These are phyloP conservation scores for Oryzaephilus surinamensis DNA, from an alignment of 1,140 invertebrate genomes.

Conservation along the genomic window DNA sequence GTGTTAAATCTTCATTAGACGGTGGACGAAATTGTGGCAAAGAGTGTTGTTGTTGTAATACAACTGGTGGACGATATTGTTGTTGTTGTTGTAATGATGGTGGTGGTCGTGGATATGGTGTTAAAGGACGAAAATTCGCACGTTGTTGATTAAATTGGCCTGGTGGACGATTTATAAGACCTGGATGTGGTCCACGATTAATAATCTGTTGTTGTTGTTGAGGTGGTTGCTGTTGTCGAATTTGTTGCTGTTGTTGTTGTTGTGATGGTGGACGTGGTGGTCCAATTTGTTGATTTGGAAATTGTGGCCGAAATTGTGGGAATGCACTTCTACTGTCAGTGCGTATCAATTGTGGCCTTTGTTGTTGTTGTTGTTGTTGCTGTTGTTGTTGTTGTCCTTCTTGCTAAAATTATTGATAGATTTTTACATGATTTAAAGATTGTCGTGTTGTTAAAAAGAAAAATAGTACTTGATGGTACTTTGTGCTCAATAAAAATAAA, in stretches of 20 bases:
- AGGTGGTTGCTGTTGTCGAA: slow-evolving; percentile 5
- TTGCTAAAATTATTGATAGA: too few species aligned
- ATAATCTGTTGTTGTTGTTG: slow-evolving; percentile 15
- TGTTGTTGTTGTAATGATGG: slow-evolving; percentile 10
- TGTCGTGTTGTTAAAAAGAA: too few species aligned
- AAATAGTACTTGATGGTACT: too few species aligned
- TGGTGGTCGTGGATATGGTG: slow-evolving; percentile 21
- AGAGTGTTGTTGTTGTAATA: too few species aligned
- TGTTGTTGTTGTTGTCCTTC: not conserved
- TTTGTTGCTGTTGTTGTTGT: slow-evolving; percentile 5
- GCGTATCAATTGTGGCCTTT: slow-evolving; percentile 20
- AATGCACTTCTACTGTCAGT: slow-evolving; percentile 25
- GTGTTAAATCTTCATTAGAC: too few species aligned
- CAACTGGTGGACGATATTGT: not conserved
- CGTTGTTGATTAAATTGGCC: slow-evolving; percentile 8
- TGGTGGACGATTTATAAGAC: slow-evolving; percentile 15
- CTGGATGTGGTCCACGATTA: slow-evolving; percentile 13
- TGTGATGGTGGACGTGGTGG: slow-evolving; percentile 8
- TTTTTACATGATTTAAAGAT: too few species aligned
- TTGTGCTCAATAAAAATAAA: too few species aligned
- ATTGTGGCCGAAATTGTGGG: slow-evolving; percentile 19
- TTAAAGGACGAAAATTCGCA: slow-evolving; percentile 17
- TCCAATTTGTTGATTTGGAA: slow-evolving; percentile 17
- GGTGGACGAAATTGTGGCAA: too few species aligned
- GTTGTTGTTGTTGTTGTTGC: not conserved